Base-by-base conservation (phyloP, 64 coral and sea anemone genomes). In the Montipora sp. region DNA sequence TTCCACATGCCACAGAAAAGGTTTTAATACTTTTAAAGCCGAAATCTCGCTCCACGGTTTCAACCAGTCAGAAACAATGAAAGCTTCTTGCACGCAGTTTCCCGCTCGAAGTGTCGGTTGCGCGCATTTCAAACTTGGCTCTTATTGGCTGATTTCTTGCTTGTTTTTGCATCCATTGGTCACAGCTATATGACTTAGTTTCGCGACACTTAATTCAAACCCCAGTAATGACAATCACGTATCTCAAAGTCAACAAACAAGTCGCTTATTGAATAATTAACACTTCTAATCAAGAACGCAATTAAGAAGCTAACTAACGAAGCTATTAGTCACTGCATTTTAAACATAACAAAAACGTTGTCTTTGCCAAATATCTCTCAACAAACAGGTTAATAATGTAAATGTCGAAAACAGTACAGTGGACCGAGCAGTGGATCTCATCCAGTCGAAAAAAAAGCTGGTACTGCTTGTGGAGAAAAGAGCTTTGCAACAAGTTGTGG, bases 401-500 rank as follows among this genome's bases (percentile, higher is more conserved):
- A 90, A 94, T 47, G 84, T 96, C 47, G 88, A 84, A 23, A 58
- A 84, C 22, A 87, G 92, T 20, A 96, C 91, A 9, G 90, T 91
- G 9, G 88, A 94, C 58, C 92, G 87, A 46, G 95, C 92, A 4
- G 81, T 96, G 3, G 76, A 87, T 22, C 83, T 96, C 14, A 83
- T 96, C 21, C 95, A 96, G 19, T 75, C 75, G 22, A 79, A 92
- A 6, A 96, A 96, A 83, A 96, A 87, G 81, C 88, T 94, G 20
- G 7, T 75, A 15, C 87, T 96, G 5, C 7, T 96, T 8, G 92
- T 94, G 9, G 88, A 82, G 83, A 96, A 96, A 83, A 96, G 87
- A 46, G 92, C 92, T 12, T 76, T 96, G 57, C 95, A 96, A n/a
- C 83, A 94, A 45, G 59, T 88, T 43, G 92, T 96, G 89, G 95